Base-by-base conservation (phyloP, 2,113 vertebrate species). In the Ceyx melanurus region DNA sequence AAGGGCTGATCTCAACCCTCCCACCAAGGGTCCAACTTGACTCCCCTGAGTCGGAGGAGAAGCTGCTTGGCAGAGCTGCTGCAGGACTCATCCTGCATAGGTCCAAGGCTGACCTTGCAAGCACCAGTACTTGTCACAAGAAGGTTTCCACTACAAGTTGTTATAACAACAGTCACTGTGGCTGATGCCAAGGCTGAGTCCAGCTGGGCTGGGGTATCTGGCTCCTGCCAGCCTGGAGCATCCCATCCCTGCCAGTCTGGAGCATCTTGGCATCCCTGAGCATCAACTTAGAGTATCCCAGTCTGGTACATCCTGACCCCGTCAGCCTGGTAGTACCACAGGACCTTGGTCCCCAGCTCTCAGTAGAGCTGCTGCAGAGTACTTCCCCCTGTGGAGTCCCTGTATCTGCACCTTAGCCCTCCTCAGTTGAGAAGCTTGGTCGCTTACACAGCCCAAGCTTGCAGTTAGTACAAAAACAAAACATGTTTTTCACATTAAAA, bases 401-500 rank as follows among this genome's bases (percentile, higher is more conserved):
- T 11, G 2, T 42, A 56, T 42, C 65, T 7, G 6, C 58, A 48
- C 64, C 62, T 9, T 62, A 77, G 80, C 65, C 57, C n/a, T n/a
- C 28, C 1, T 53, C 68, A 68, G n/a, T 15, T 4, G 18, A 85
- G 67, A n/a, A 86, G 66, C 66, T 29, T 42, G 54, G 65, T 28
- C 23, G 66, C 83, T 79, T 45, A 11, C 90, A 80, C 18, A 65
- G 93, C 66, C 62, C 73, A n/a, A 61, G 53, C 92, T 84, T 60
- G 80, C 80, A 58, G 81, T 29, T 33, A 40, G 91, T 15, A 79
- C 81, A 73, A 87, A 93, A 71, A 83, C 73, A 65, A 65, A 91
- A 89, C 96, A 96, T 92, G 62, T 96, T 96, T 95, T 96, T 95
- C 81, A 11, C 77, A 96, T 96, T 96, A 96, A 90, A 86, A 88